These are phyloP conservation scores for Drosophila subpulchrella DNA, from an alignment of 1,140 invertebrate species.

Conservation along the genomic window DNA sequence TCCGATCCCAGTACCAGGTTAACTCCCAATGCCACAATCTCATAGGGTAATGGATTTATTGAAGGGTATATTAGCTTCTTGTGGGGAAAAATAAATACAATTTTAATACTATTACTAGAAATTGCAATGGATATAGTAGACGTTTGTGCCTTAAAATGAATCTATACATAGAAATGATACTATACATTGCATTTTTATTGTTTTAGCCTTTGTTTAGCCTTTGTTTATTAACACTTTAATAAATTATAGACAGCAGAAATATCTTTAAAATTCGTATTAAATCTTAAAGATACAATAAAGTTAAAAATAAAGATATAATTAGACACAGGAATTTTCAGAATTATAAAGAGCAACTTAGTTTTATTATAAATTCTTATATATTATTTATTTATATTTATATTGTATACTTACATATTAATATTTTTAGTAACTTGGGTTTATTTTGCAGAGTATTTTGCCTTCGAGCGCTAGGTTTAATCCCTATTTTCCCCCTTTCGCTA, in stretches of 20 bases:
- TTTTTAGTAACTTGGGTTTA: background rate
- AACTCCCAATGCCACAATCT: slow-evolving; percentile 24
- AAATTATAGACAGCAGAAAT: too few species aligned
- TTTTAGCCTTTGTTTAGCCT: too few species aligned
- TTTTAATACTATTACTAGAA: background rate
- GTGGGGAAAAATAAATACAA: too few species aligned
- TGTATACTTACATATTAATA: background rate
- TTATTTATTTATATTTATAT: background rate
- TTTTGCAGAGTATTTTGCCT: background rate
- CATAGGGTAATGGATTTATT: background rate
- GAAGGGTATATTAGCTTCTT: slow-evolving; percentile 1
- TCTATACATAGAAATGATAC: background rate
- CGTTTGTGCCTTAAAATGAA: too few species aligned
- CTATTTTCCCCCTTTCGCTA: slow-evolving; percentile 1
- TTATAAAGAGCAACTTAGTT: too few species aligned
- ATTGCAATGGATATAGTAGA: background rate
- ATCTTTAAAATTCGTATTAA: too few species aligned
- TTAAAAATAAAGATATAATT: too few species aligned
- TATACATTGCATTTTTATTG: too few species aligned
- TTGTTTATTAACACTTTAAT: too few species aligned
- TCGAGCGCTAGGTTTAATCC: background rate
- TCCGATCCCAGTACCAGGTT: slow-evolving; percentile 15
- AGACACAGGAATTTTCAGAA: too few species aligned
- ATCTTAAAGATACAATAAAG: too few species aligned
- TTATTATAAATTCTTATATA: too few species aligned